These are phyloP conservation scores for Brachionus manjavacas DNA, from an alignment of 1,140 invertebrate genomes.

Conservation along the genomic window DNA sequence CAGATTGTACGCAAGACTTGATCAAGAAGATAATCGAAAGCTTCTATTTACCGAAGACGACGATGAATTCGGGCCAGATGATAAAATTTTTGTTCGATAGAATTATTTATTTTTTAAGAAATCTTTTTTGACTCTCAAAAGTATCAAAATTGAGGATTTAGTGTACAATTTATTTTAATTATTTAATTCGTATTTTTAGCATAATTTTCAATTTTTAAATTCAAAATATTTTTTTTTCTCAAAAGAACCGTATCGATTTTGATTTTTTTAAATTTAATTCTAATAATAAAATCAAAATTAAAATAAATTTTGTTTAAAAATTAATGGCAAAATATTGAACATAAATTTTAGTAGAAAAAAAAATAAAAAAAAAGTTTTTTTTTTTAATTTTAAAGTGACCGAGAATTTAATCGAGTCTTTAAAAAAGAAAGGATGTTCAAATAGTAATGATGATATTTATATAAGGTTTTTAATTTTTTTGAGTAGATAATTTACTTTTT, in stretches of 20 bases:
- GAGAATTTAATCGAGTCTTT: no score
- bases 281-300: neutral
- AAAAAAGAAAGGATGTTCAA: no score
- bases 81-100: conserved; percentile 16
- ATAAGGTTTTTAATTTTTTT: no score
- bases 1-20: neutral
- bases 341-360: no score
- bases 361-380: no score
- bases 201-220: neutral
- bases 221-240: neutral
- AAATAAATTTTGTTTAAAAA: neutral
- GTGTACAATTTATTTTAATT: neutral
- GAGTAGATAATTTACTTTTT: no score
- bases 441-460: no score
- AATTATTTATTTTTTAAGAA: conserved; percentile 63
- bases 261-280: neutral
- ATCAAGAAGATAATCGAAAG: conserved; percentile 32
- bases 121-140: neutral
- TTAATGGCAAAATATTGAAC: neutral
- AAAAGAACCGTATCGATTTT: neutral
- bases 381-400: no score
- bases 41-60: conserved; percentile 33
- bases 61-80: conserved; percentile 6
- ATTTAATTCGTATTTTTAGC: neutral
- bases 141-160: neutral